Conservation (phyloP, 2,888 invertebrate genomes). For the Troides helena region DNA sequence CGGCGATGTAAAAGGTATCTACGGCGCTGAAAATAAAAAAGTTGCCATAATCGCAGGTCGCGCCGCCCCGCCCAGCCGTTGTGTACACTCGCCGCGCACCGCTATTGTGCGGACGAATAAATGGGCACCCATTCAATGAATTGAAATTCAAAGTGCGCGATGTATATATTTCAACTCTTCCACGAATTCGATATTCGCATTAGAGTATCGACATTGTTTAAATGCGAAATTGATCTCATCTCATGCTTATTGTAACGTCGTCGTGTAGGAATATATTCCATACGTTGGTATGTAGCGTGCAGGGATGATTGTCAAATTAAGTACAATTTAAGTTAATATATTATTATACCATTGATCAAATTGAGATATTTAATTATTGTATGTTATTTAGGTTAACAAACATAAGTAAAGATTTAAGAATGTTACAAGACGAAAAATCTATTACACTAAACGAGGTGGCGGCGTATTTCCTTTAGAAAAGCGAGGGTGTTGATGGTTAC, state of each 20-base stretch:
- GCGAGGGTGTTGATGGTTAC: no score
- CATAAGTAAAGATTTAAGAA: no score
- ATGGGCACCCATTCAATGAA: conserved; percentile 67
- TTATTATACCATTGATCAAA: no score
- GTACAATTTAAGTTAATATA: no score
- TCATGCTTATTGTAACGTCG: neutral
- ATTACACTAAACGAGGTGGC: no score
- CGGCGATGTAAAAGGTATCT: conserved; percentile 80
- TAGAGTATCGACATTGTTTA: conserved; percentile 3
- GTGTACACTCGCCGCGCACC: conserved; percentile 43
- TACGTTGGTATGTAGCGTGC: no score
- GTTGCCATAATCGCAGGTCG: conserved; percentile 70
- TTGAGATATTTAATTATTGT: no score
- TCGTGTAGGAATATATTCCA: neutral
- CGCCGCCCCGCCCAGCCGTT: conserved; percentile 61
- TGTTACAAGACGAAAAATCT: no score
- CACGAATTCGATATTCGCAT: conserved; percentile 8
- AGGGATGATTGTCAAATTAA: no score
- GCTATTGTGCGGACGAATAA: conserved; percentile 65
- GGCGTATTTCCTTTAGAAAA: no score
- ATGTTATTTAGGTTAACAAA: no score
- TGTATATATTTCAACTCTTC: conserved; percentile 14
- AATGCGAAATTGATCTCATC: neutral
- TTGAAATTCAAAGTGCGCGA: conserved; percentile 40
- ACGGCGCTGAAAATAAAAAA: conserved; percentile 73